Evolutionary conservation across 1,140 invertebrate genomes (phyloP).

Genomic region (Ips nitidus): DNA sequence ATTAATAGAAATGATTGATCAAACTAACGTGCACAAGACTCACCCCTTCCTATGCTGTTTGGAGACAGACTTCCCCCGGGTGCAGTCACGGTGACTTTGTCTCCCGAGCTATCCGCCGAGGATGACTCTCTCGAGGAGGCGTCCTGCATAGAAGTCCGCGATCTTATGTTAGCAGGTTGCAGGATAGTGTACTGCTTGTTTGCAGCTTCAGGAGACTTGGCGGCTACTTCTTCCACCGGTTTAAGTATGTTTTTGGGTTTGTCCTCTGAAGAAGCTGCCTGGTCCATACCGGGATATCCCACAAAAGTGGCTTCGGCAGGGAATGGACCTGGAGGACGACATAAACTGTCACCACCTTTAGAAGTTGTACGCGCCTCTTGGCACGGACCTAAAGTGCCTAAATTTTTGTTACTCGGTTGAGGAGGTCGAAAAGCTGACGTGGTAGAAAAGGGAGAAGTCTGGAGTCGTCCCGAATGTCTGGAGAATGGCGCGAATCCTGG

Average conservation of each 20-base stretch:
- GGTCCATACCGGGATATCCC: conserved; percentile 57
- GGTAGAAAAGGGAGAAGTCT: conserved; percentile 62
- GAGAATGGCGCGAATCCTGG: conserved; percentile 50
- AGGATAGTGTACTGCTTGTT: conserved; percentile 77
- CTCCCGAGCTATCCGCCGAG: conserved; percentile 53
- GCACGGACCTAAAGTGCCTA: conserved; percentile 45
- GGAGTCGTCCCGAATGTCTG: conserved; percentile 46
- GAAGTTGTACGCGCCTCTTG: too few relatives aligned
- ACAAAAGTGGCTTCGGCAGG: conserved; percentile 66
- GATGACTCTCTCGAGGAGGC: conserved; percentile 67
- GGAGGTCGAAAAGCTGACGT: conserved; percentile 77
- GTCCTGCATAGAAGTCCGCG: conserved; percentile 76
- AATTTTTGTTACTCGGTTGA: conserved; percentile 48
- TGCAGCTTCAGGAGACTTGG: conserved; percentile 57
- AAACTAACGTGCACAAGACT: conserved; percentile 44
- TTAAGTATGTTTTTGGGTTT: conserved; percentile 49
- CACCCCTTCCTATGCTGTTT: conserved; percentile 73
- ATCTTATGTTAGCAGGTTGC: conserved; percentile 75
- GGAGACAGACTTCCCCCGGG: conserved; percentile 64
- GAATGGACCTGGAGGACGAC: conserved; percentile 57
- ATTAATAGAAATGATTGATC: neutral
- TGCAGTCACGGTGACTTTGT: conserved; percentile 48
- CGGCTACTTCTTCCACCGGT: conserved; percentile 35
- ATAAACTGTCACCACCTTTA: too few relatives aligned
- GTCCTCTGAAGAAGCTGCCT: conserved; percentile 51